Conservation (phyloP, 2,113 vertebrate species). For the Eulemur rufifrons region DNA sequence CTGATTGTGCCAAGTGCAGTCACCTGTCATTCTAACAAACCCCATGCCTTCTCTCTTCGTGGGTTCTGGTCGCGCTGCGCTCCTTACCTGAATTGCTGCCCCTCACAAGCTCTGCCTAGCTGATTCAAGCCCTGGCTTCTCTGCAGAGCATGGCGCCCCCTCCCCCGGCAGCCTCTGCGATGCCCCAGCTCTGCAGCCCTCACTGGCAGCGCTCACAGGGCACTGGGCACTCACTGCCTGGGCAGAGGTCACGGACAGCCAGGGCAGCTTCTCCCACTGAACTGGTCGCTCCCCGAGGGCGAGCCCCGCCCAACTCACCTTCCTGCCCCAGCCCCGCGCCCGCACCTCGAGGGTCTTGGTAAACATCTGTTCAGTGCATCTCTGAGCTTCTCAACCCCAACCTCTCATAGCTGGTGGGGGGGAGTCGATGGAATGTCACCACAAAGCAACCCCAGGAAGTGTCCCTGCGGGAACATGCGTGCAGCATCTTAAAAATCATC, state of each 20-base stretch:
- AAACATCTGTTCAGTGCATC: neutral
- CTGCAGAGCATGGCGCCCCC: neutral
- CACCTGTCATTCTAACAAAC: neutral
- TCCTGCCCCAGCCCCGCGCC: neutral
- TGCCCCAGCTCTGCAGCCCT: too few relatives aligned
- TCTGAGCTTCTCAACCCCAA: neutral
- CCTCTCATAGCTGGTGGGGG: neutral
- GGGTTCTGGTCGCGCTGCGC: neutral
- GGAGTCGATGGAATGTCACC: neutral
- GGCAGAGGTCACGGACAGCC: too few relatives aligned
- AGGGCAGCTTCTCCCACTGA: neutral
- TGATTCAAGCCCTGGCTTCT: neutral
- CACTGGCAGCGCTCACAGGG: accelerated
- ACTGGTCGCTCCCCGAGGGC: too few relatives aligned
- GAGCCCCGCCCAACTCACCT: neutral
- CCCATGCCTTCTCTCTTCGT: neutral
- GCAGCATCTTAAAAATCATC: neutral
- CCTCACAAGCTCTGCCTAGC: neutral
- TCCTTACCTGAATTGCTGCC: neutral
- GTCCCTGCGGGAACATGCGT: accelerated
- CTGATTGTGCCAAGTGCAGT: neutral
- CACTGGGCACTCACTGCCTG: neutral
- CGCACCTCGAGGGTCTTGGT: accelerated
- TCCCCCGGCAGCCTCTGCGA: too few relatives aligned
- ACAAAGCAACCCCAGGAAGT: neutral